Conservation (phyloP, 2,888 invertebrate species). For the Fissipunctia ypsillon region DNA sequence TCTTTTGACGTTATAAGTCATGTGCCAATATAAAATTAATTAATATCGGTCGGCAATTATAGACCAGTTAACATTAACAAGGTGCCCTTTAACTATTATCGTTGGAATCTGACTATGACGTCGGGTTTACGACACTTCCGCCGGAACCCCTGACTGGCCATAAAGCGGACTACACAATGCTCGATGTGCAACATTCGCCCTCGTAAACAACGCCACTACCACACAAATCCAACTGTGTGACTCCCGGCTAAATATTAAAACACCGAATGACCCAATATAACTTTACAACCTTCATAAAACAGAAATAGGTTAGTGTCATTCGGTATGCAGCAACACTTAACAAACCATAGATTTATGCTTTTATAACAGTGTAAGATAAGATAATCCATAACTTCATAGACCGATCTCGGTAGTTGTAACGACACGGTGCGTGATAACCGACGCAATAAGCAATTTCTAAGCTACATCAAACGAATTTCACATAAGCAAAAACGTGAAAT, state of each 20-base stretch:
- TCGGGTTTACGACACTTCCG: conserved; percentile 87
- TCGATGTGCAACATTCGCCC: conserved; percentile 77
- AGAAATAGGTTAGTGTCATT: conserved; percentile 72
- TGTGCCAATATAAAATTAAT: conserved; percentile 77
- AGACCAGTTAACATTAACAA: conserved; percentile 88
- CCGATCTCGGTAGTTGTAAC: conserved; percentile 43
- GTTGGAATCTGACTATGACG: conserved; percentile 84
- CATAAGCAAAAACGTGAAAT: conserved; percentile 69
- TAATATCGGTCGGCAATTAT: conserved; percentile 84
- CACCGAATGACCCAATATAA: conserved; percentile 77
- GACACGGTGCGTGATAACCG: conserved; percentile 51
- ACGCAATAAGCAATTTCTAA: conserved; percentile 58
- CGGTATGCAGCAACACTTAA: conserved; percentile 66
- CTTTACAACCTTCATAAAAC: conserved; percentile 78
- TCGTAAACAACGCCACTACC: conserved; percentile 81
- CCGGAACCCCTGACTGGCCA: conserved; percentile 79
- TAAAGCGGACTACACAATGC: conserved; percentile 82
- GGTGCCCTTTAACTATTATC: conserved; percentile 88
- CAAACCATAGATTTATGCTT: conserved; percentile 68
- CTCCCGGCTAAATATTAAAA: conserved; percentile 77
- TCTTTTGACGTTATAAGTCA: conserved; percentile 53
- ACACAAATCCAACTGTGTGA: conserved; percentile 78
- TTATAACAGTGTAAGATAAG: conserved; percentile 60
- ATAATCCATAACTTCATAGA: conserved; percentile 44
- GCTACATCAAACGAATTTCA: conserved; percentile 60